Conservation (phyloP, 2,113 vertebrate genomes). For the Elephantulus edwardii region DNA sequence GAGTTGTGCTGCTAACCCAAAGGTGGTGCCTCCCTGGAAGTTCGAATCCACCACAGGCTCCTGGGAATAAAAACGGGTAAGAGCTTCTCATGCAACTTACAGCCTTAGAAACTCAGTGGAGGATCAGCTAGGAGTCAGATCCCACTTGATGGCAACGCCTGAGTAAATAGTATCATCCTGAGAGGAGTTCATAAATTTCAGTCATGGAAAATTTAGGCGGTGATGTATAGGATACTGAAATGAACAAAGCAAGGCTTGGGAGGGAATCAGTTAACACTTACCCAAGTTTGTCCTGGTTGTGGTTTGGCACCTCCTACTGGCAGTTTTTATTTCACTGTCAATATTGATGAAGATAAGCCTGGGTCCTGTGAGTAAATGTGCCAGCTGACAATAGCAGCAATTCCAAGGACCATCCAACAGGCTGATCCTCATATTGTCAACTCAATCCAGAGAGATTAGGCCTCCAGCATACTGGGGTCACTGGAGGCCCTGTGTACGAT, state of each 20-base stretch:
- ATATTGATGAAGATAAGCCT: not conserved
- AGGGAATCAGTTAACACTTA: not conserved
- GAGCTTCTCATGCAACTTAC: no score
- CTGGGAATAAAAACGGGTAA: no score
- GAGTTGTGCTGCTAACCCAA: no score
- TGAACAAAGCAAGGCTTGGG: not conserved
- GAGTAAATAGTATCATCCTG: no score
- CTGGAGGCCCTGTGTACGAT: not conserved
- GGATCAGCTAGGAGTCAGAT: no score
- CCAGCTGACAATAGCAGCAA: not conserved
- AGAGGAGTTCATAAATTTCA: not conserved
- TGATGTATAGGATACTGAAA: not conserved
- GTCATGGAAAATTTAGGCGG: not conserved
- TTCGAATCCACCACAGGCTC: no score
- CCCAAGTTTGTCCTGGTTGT: not conserved
- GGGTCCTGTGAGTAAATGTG: not conserved
- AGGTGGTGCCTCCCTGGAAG: no score
- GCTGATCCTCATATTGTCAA: not conserved
- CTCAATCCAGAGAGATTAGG: not conserved
- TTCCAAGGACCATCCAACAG: not conserved
- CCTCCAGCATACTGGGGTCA: not conserved
- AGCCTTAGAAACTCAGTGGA: no score
- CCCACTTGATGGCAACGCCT: no score
- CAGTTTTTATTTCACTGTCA: not conserved
- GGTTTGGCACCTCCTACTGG: not conserved